Evolutionary conservation across 92 coral and sea anemone genomes (phyloP).

Genomic region (Ricordea florida): DNA sequence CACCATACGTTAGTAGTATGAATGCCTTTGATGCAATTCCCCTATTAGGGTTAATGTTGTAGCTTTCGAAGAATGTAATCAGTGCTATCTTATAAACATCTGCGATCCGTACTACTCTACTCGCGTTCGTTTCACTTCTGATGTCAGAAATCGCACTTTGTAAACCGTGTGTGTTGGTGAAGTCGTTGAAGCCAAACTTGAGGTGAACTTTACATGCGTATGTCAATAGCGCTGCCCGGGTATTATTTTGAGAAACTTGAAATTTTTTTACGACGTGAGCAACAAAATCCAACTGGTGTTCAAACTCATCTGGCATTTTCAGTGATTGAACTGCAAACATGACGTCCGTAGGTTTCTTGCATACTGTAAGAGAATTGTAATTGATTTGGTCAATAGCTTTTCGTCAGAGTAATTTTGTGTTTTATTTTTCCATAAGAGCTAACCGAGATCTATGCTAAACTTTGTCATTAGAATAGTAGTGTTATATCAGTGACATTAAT

Average conservation of each 20-base stretch:
- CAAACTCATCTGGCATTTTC: background rate
- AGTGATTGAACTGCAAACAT: slow-evolving; percentile 37
- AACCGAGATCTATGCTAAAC: no score
- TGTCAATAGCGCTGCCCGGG: background rate
- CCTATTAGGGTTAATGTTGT: no score
- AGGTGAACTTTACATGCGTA: background rate
- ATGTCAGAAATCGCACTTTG: background rate
- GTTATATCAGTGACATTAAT: no score
- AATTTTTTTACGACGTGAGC: background rate
- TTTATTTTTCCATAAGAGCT: no score
- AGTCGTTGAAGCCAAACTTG: slow-evolving; percentile 13
- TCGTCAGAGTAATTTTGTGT: no score
- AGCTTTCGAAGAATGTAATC: background rate
- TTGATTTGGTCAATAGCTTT: no score
- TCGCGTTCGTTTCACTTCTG: background rate
- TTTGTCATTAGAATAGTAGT: no score
- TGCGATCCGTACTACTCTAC: background rate
- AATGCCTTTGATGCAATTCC: background rate
- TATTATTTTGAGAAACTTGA: background rate
- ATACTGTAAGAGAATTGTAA: slow-evolving; percentile 3
- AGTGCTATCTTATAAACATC: slow-evolving; percentile 3
- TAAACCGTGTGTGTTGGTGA: background rate
- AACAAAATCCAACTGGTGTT: background rate
- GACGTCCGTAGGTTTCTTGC: background rate
- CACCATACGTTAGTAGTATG: slow-evolving; percentile 25